Evolutionary conservation across 2,113 vertebrate species (phyloP), one percentile per base, ranked within the genome.

Genomic region (Camelus bactrianus): DNA sequence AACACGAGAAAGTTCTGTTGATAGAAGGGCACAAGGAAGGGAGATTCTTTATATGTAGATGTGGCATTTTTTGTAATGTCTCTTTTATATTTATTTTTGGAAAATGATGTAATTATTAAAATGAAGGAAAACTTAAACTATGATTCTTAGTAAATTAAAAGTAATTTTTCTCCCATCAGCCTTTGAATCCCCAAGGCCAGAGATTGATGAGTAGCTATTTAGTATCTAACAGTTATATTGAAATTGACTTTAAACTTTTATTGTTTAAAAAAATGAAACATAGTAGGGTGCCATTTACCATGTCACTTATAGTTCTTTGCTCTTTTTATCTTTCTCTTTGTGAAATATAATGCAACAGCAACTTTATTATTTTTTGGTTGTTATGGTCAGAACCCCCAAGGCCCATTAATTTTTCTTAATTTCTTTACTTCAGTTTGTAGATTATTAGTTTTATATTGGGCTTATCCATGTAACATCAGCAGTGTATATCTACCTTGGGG

Each of bases 281-380:
- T 88, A 92, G 95, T 97, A 82, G 97, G 89, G 95, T 86, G 95
- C 91, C 79, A 1, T 97, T 96, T 94, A 94, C 87, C 35, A 52
- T 77, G 20, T 87, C 5, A 54, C 20, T 86, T 89, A 6, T 69
- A 48, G 22, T 10, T 58, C n/a, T 94, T 60, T 14, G 12, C n/a
- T 84, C 38, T 48, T 82, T 87, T 69, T 64, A 60, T 46, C 20
- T 83, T 95, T 80, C 26, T 96, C 4, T 22, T 94, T 72, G 54
- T 91, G 38, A 93, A 96, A 77, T 89, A 67, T 17, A 86, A 73
- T 94, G 13, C 60, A 73, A 22, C 2, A 60, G 15, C n/a, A 85
- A 28, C 83, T 80, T 89, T 62, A 24, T 75, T 91, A n/a, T 81
- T 65, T 38, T 32, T 46, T 73, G 42, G 20, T 30, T 96, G 19